A percentile compares a stretch with the other conserved stretches of the same genome.
Conservation (phyloP, 2,797 vertebrate genomes). For the Catharus ustulatus region DNA sequence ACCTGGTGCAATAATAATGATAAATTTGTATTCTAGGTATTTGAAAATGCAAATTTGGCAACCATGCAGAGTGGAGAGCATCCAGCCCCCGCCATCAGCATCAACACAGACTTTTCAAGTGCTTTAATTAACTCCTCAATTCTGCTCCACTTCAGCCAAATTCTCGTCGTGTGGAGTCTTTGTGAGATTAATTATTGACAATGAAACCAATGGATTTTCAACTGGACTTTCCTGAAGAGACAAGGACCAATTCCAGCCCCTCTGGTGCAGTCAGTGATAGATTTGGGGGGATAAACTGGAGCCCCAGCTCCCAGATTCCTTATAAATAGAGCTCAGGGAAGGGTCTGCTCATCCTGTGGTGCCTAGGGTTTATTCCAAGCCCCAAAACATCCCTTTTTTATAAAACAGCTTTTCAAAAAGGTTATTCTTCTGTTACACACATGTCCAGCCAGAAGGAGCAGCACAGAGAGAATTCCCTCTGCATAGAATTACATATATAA, state of each 20-base stretch:
- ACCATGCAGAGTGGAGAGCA: background rate
- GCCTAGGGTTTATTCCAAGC: background rate
- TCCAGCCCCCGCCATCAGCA: background rate
- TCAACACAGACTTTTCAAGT: background rate
- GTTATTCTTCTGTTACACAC: background rate
- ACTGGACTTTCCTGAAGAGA: background rate
- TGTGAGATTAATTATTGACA: background rate
- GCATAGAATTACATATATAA: background rate
- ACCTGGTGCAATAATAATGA: background rate
- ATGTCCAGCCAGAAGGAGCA: background rate
- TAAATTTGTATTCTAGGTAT: background rate
- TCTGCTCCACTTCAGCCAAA: background rate
- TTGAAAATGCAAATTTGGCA: background rate
- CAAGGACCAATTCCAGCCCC: background rate
- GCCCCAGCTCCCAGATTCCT: background rate
- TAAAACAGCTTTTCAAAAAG: background rate
- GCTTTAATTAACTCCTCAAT: background rate
- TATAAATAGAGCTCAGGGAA: background rate
- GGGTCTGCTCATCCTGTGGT: background rate
- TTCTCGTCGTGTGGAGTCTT: background rate
- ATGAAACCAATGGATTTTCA: background rate
- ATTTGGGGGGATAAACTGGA: background rate
- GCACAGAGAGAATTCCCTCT: background rate
- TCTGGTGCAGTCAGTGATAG: background rate
- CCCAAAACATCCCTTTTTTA: background rate